Percentiles rank a stretch among this genome's conserved stretches.
These are phyloP conservation scores for Notolabrus celidotus DNA, from an alignment of 2,797 vertebrate genomes.

Conservation along the genomic window DNA sequence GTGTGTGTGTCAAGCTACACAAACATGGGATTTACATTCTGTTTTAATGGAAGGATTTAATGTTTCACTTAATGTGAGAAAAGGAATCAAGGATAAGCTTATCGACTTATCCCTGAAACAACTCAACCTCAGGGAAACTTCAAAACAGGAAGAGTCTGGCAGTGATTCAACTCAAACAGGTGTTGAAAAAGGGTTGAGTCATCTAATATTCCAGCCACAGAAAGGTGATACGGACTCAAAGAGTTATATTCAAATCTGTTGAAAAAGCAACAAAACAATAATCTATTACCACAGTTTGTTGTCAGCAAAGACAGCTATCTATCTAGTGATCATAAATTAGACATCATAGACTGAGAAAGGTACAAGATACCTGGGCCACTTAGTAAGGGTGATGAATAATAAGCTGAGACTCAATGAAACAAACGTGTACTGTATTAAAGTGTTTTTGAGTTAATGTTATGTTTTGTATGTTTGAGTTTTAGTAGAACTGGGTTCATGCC, in stretches of 20 bases:
- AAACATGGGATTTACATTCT: neutral
- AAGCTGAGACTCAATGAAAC: too few species aligned
- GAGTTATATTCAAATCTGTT: neutral
- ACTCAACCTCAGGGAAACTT: neutral
- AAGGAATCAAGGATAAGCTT: neutral
- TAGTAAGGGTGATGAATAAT: too few species aligned
- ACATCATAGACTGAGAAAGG: too few species aligned
- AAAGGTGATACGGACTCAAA: neutral
- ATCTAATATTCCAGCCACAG: neutral
- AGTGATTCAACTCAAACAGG: neutral
- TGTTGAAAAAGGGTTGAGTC: constrained; percentile 1
- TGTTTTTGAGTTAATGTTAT: neutral
- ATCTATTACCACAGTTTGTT: neutral
- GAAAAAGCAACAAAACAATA: neutral
- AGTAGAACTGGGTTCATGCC: neutral
- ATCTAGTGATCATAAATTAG: too few species aligned
- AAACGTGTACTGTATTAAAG: neutral
- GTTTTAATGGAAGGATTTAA: constrained; percentile 20
- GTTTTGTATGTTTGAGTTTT: neutral
- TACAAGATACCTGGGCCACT: too few species aligned
- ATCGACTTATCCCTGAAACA: neutral
- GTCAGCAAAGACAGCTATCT: neutral
- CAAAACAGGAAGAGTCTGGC: neutral
- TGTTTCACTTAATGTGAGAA: neutral
- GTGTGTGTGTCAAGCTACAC: neutral